Base-by-base conservation (phyloP, 2,797 vertebrate genomes). In the Saxicola maurus region DNA sequence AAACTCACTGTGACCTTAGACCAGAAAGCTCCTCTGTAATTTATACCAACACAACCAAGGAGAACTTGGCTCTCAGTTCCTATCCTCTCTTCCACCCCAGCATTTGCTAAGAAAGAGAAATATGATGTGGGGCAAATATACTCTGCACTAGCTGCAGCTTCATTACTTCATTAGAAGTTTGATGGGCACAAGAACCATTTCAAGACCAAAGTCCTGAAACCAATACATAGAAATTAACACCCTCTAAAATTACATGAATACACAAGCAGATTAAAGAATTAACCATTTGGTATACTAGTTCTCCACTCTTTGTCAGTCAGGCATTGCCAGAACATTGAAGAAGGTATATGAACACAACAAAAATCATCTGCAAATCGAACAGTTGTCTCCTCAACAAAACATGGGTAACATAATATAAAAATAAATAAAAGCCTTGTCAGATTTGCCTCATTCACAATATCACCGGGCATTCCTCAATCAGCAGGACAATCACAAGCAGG, bases 401-500 rank as follows among this genome's bases (percentile, higher is more conserved):
- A 92, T 66, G 91, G 87, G 90, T 68, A 78, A 76, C 69, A 57
- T 71, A 92, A 95, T 86, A 95, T 74, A 96, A 94, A 95, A 86
- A 87, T 78, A 94, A 89, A 95, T 87, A 91, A 91, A 88, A 42
- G 64, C 64, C 86, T 88, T 85, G 77, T 86, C 72, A 82, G 93
- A 93, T 87, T 87, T 93, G 83, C 92, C 94, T 96, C 66, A 76
- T 95, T 95, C 82, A 94, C 87, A 94, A 96, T 74, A 91, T 73
- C 87, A 92, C 82, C 94, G 94, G 96, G 94, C 95, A 97, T 89
- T 97, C 95, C 89, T 96, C 95, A 94, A 92, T 96, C 94, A 97
- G 96, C 94, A 96, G 96, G 96, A 96, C 95, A 97, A 96, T 95
- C 81, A 96, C 94, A 96, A 97, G 96, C 94, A 96, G 95, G 80